phyloP scores from a whole-genome alignment of 2,797 vertebrate species.

The Hyperoplus immaculatus region DNA sequence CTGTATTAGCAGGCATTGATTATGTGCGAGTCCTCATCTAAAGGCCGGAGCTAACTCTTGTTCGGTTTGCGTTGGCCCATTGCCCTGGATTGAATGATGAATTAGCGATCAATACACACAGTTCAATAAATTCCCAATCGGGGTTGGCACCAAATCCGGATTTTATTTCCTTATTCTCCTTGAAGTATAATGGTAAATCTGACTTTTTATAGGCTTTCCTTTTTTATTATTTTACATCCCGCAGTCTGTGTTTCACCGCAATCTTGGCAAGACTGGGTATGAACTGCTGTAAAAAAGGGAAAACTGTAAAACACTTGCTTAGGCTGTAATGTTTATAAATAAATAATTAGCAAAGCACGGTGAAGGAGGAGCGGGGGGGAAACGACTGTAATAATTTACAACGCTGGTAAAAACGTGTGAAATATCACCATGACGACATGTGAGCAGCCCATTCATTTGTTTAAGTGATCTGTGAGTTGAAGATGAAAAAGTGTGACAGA shows the following conservation, averaged over 20 bases:
- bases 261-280: slow-evolving; percentile 37
- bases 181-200: slow-evolving; percentile 54
- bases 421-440: slow-evolving; percentile 71
- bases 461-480: slow-evolving; percentile 75
- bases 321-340: slow-evolving; percentile 73
- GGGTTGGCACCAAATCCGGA: slow-evolving; percentile 25
- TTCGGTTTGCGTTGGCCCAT: slow-evolving; percentile 59
- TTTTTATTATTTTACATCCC: slow-evolving; percentile 22
- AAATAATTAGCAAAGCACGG: slow-evolving; percentile 71
- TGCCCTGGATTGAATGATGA: slow-evolving; percentile 59
- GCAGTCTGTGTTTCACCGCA: slow-evolving; percentile 28
- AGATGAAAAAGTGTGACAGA: slow-evolving; percentile 64
- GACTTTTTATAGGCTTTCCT: slow-evolving; percentile 36
- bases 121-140: slow-evolving; percentile 53
- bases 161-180: slow-evolving; percentile 54
- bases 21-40: slow-evolving; percentile 66
- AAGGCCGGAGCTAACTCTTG: slow-evolving; percentile 48
- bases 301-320: slow-evolving; percentile 57
- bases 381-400: slow-evolving; percentile 73
- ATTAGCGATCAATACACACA: slow-evolving; percentile 71
- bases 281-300: slow-evolving; percentile 27
- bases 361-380: slow-evolving; percentile 16
- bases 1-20: slow-evolving; percentile 76
- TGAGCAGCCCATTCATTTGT: slow-evolving; percentile 76
- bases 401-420: slow-evolving; percentile 74